Evolutionary conservation across 2,113 vertebrate genomes (phyloP).

Genomic region (Plecturocebus donacophilus): DNA sequence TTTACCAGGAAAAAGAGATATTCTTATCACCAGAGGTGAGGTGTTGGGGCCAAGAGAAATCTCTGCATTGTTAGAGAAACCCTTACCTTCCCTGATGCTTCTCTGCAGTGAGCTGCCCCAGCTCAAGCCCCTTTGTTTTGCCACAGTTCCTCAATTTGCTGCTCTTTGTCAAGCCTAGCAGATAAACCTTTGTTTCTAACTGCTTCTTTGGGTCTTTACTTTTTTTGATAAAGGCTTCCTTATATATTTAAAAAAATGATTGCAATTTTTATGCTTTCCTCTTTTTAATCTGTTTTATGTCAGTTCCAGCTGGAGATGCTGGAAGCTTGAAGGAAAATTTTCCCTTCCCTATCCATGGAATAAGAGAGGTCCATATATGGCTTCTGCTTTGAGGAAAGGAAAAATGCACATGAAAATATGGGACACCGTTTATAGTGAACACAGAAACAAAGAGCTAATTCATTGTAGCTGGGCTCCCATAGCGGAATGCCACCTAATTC

Average conservation of each 20-base stretch:
- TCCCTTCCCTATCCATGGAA: too few species aligned
- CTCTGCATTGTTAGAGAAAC: neutral
- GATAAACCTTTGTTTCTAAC: neutral
- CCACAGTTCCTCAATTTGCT: too few species aligned
- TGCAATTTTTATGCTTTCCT: neutral
- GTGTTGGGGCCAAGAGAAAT: neutral
- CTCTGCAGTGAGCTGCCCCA: neutral
- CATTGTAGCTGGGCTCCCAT: neutral
- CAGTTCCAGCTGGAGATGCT: neutral
- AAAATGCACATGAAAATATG: rapidly evolving
- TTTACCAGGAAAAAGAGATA: neutral
- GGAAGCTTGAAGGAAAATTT: neutral
- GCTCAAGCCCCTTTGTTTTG: neutral
- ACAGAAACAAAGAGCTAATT: rapidly evolving
- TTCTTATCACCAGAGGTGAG: neutral
- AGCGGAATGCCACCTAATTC: rapidly evolving
- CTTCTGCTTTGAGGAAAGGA: neutral
- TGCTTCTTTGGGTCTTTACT: neutral
- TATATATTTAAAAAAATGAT: neutral
- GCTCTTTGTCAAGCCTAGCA: neutral
- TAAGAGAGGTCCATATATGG: rapidly evolving
- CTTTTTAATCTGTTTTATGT: neutral
- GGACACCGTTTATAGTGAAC: rapidly evolving
- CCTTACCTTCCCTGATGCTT: neutral
- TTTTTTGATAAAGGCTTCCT: neutral